Conservation (phyloP, 2,797 vertebrate genomes). For the Acanthurus lineatus region DNA sequence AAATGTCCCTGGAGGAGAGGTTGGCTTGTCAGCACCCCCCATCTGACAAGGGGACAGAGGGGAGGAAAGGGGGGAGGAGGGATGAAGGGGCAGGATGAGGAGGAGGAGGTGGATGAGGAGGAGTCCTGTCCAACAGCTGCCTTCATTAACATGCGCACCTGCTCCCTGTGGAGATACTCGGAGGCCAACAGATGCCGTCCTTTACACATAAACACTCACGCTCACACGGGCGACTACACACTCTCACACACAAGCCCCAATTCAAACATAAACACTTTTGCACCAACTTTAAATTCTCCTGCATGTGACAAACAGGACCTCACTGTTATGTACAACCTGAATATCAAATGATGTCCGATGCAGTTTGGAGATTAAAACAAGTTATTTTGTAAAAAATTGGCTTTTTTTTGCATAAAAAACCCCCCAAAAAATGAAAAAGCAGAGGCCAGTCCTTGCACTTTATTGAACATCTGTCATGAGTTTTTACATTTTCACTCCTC, state of each 20-base stretch:
- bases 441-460: not conserved
- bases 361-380: not conserved
- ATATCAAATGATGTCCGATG: slow-evolving; percentile 11
- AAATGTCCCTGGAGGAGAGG: slow-evolving; percentile 76
- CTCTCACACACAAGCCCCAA: slow-evolving; percentile 61
- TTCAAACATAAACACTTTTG: slow-evolving; percentile 78
- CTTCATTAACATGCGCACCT: slow-evolving; percentile 92
- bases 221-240: slow-evolving; percentile 76
- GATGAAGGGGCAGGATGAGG: not conserved
- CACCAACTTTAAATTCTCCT: slow-evolving; percentile 46
- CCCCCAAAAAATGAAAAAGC: not conserved
- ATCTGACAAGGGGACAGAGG: slow-evolving; percentile 78
- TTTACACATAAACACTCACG: slow-evolving; percentile 76
- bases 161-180: slow-evolving; percentile 90
- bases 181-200: slow-evolving; percentile 87
- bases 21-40: slow-evolving; percentile 77
- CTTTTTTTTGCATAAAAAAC: not conserved
- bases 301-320: slow-evolving; percentile 37
- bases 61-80: slow-evolving; percentile 30
- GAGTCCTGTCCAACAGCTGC: slow-evolving; percentile 87
- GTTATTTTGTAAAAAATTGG: not conserved
- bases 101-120: slow-evolving; percentile 47
- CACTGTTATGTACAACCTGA: not conserved
- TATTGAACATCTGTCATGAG: not conserved
- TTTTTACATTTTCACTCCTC: slow-evolving; percentile 6